Percentiles rank a stretch among this genome's conserved stretches.
phyloP scores from a whole-genome alignment of 2,113 vertebrate genomes.

The Caranx ignobilis region DNA sequence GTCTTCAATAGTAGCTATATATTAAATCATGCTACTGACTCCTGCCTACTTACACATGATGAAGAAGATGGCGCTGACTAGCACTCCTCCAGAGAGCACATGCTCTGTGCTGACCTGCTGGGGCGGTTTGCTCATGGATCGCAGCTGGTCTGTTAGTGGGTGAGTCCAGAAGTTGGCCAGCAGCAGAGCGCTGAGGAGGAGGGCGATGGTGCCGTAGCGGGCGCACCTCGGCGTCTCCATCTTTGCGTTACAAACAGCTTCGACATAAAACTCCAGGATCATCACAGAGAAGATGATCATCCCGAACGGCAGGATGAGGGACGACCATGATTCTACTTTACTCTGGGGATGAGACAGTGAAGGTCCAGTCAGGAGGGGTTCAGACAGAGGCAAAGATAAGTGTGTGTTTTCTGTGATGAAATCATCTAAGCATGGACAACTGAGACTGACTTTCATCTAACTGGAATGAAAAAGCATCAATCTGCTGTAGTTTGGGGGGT shows the following conservation, averaged over 20 bases:
- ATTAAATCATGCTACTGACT: neutral
- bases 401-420: neutral
- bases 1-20: neutral
- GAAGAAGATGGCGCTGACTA: constrained; percentile 97
- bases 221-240: constrained; percentile 91
- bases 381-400: neutral
- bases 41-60: constrained; percentile 88
- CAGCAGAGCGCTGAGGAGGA: constrained; percentile 90
- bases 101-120: constrained; percentile 92
- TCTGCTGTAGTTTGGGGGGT: too few species aligned
- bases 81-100: constrained; percentile 95
- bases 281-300: constrained; percentile 93
- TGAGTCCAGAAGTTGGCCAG: constrained; percentile 98
- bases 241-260: constrained; percentile 92
- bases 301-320: constrained; percentile 90
- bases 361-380: neutral
- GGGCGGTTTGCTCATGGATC: constrained; percentile 87
- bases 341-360: constrained; percentile 82
- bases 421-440: neutral
- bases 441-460: neutral
- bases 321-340: constrained; percentile 96
- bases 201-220: constrained; percentile 89
- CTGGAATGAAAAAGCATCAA: too few species aligned
- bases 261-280: constrained; percentile 98
- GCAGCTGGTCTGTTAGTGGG: constrained; percentile 93